Conservation (phyloP, 2,113 vertebrate genomes). For the Tyto alba region DNA sequence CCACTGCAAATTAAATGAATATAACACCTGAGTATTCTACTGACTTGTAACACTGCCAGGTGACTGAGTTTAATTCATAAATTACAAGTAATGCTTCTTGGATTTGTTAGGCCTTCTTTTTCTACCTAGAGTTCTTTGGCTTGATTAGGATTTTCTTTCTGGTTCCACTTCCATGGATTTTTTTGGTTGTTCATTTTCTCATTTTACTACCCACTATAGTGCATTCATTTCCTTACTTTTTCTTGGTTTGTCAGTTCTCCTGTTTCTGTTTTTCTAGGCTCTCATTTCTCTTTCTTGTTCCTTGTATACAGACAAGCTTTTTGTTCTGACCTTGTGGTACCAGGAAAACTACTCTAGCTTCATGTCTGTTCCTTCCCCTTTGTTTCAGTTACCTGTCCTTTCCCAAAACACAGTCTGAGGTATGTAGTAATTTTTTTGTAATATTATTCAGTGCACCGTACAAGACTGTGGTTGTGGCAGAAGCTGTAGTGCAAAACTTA, state of each 20-base stretch:
- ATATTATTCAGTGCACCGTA: neutral
- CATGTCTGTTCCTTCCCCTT: fast-evolving
- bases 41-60: neutral
- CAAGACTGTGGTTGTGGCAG: neutral
- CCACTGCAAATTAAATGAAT: neutral
- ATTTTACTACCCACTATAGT: neutral
- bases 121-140: neutral
- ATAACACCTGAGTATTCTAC: neutral
- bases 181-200: neutral
- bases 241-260: neutral
- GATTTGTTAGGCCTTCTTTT: neutral
- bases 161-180: neutral
- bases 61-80: neutral
- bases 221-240: neutral
- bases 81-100: neutral
- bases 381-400: neutral
- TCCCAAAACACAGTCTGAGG: neutral
- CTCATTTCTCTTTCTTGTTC: neutral
- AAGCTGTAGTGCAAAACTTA: neutral
- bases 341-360: neutral
- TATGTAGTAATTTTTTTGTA: neutral
- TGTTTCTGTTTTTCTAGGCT: neutral
- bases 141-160: neutral
- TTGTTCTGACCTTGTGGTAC: neutral
- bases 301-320: neutral